phyloP scores from a whole-genome alignment of 2,113 vertebrate species.

The Tenrec ecaudatus region DNA sequence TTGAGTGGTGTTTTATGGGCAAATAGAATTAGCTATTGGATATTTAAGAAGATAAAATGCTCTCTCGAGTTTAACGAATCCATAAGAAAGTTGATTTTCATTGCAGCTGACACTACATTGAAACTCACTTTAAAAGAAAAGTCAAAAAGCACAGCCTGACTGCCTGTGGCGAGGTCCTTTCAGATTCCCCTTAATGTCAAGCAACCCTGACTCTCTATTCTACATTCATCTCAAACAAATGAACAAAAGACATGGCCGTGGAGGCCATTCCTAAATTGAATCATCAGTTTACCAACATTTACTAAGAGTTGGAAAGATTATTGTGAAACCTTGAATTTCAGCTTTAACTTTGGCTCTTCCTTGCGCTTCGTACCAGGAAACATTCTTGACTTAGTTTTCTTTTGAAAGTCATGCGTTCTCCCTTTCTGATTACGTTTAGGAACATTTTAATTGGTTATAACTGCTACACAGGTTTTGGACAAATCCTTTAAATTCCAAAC shows the following conservation, averaged over 20 bases:
- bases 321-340: background rate
- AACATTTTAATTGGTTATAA: conserved; percentile 51
- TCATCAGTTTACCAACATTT: background rate
- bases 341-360: conserved; percentile 11
- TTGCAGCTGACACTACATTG: background rate
- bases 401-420: conserved; percentile 33
- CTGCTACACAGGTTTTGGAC: conserved; percentile 3
- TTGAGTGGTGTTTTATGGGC: background rate
- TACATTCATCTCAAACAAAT: background rate
- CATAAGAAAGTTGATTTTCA: background rate
- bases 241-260: too few relatives aligned
- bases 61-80: background rate
- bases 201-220: background rate
- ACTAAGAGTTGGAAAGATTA: background rate
- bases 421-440: background rate
- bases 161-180: background rate
- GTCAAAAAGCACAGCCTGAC: background rate
- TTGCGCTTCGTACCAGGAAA: background rate
- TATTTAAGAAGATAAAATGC: background rate
- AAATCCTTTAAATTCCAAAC: conserved; percentile 29
- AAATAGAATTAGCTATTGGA: background rate
- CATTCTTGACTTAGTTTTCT: background rate
- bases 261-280: background rate
- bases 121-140: conserved; percentile 49
- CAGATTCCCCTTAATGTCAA: conserved; percentile 22